Evolutionary conservation across 2,888 invertebrate species (phyloP).

Genomic region (Thymelicus sylvestris): DNA sequence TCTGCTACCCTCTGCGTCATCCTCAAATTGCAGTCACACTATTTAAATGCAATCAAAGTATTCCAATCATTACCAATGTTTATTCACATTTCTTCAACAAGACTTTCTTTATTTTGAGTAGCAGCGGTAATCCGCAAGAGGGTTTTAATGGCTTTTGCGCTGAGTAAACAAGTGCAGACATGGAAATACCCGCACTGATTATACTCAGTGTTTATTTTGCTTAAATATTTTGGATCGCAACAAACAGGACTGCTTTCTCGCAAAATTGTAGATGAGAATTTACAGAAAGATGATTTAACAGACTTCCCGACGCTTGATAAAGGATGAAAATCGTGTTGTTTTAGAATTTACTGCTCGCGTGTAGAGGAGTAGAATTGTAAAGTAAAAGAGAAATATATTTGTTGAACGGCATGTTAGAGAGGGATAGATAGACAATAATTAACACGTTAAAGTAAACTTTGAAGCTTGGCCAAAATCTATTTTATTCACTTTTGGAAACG

Average conservation of each 20-base stretch:
- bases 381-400: too few relatives aligned
- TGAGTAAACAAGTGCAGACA: constrained; percentile 30
- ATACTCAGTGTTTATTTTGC: constrained; percentile 1
- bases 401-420: too few relatives aligned
- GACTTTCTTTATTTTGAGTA: constrained; percentile 22
- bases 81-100: constrained; percentile 20
- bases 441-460: too few relatives aligned
- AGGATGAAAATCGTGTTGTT: not conserved
- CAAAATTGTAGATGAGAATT: not conserved
- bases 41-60: constrained; percentile 16
- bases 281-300: not conserved
- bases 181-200: constrained; percentile 16
- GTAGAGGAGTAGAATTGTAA: too few relatives aligned
- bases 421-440: too few relatives aligned
- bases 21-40: constrained; percentile 1
- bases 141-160: constrained; percentile 25
- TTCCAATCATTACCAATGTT: constrained; percentile 26
- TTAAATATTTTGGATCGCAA: constrained; percentile 5
- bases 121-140: constrained; percentile 19
- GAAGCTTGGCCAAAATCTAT: too few relatives aligned
- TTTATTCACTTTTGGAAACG: too few relatives aligned
- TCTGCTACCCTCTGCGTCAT: not conserved
- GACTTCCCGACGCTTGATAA: not conserved
- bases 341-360: not conserved
- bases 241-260: constrained; percentile 1